phyloP scores from a whole-genome alignment of 1,140 invertebrate genomes.

The Bombus cullumanus region DNA sequence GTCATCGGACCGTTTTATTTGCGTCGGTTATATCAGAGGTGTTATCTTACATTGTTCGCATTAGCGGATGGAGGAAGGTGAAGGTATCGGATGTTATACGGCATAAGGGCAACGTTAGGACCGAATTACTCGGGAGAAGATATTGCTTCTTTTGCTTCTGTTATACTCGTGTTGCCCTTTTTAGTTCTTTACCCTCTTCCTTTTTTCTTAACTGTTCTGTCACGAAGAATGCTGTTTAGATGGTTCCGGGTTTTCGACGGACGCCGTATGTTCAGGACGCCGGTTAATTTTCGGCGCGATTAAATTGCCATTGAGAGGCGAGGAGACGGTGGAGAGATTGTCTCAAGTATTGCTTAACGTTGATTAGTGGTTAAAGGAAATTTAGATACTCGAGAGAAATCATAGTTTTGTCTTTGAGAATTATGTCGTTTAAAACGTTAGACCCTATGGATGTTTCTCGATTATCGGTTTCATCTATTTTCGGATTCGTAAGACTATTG shows the following conservation, averaged over 20 bases:
- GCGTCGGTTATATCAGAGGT: conserved; percentile 64
- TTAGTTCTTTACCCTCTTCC: neutral
- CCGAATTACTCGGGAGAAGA: conserved; percentile 68
- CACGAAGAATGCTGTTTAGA: conserved; percentile 14
- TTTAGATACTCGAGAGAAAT: neutral
- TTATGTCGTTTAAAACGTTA: neutral
- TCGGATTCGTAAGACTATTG: neutral
- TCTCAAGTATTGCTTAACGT: neutral
- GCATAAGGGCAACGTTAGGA: conserved; percentile 71
- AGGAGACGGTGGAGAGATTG: neutral
- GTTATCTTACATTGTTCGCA: conserved; percentile 69
- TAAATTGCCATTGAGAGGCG: neutral
- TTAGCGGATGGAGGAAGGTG: conserved; percentile 30
- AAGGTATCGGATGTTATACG: conserved; percentile 69
- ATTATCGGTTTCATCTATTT: neutral
- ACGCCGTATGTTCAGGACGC: neutral
- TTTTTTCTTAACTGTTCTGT: neutral
- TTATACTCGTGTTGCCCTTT: neutral
- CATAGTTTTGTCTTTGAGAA: neutral
- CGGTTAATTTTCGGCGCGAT: conserved; percentile 1
- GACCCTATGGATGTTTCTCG: too few species aligned
- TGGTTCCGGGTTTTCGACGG: conserved; percentile 36
- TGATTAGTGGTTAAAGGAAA: neutral
- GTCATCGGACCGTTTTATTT: conserved; percentile 65
- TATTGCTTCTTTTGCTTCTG: conserved; percentile 35